Evolutionary conservation across 2,888 invertebrate species (phyloP).

Genomic region (Uloborus plumipes): DNA sequence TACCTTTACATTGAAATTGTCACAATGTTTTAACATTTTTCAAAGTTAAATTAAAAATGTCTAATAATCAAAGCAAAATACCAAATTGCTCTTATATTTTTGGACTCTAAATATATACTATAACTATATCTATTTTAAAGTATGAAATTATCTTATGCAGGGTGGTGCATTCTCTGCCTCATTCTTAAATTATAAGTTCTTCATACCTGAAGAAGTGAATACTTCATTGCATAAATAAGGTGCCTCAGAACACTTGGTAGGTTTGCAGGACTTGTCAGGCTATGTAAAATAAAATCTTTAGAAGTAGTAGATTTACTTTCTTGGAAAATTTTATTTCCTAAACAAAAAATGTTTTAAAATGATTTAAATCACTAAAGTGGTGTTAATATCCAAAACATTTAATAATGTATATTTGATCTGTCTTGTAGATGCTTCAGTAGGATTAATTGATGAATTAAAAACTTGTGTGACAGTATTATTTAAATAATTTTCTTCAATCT

Average conservation of each 20-base stretch:
- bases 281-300: constrained; percentile 46
- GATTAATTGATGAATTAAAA: constrained; percentile 39
- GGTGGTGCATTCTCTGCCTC: no score
- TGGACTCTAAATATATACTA: no score
- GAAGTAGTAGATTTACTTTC: constrained; percentile 26
- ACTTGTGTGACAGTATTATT: constrained; percentile 63
- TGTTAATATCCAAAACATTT: constrained; percentile 38
- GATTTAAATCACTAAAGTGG: constrained; percentile 33
- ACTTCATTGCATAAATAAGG: neutral
- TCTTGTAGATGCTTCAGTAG: constrained; percentile 47
- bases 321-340: constrained; percentile 34
- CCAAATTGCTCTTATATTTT: no score
- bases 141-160: no score
- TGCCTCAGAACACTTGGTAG: constrained; percentile 16
- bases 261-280: constrained; percentile 63
- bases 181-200: no score
- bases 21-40: no score
- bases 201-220: no score
- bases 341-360: constrained; percentile 19
- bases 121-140: no score
- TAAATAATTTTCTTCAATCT: constrained; percentile 34
- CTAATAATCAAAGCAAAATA: no score
- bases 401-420: constrained; percentile 46
- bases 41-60: no score
- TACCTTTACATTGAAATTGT: no score